Conservation (phyloP, 2,797 vertebrate genomes). For the Labroides dimidiatus region DNA sequence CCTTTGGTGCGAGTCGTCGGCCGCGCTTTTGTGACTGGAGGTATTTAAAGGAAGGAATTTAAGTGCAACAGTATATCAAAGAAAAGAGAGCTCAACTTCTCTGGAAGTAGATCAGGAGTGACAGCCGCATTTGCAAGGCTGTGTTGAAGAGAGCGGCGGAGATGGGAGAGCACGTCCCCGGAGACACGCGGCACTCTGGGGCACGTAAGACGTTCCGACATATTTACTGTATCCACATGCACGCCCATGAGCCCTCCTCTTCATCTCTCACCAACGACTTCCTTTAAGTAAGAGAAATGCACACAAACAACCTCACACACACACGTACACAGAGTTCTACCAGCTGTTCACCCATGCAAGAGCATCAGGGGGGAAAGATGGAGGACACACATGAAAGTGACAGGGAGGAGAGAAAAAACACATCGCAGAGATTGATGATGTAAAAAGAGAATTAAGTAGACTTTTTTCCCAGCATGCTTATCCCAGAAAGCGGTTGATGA, state of each 20-base stretch:
- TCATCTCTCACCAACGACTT: slow-evolving; percentile 34
- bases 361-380: slow-evolving; percentile 19
- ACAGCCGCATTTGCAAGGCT: slow-evolving; percentile 61
- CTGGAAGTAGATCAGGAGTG: slow-evolving; percentile 59
- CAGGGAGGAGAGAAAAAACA: slow-evolving; percentile 13
- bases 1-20: slow-evolving; percentile 27
- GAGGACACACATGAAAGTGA: slow-evolving; percentile 46
- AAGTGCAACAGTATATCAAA: slow-evolving; percentile 51
- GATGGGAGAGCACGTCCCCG: slow-evolving; percentile 36
- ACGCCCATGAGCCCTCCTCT: slow-evolving; percentile 12
- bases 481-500: slow-evolving; percentile 62
- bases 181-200: slow-evolving; percentile 47
- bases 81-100: slow-evolving; percentile 32
- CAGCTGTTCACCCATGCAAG: slow-evolving; percentile 46
- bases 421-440: slow-evolving; percentile 57
- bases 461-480: slow-evolving; percentile 57
- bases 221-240: slow-evolving; percentile 44
- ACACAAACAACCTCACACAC: background rate
- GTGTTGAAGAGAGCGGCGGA: slow-evolving; percentile 33
- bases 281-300: slow-evolving; percentile 11
- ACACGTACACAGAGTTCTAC: background rate
- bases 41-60: slow-evolving; percentile 49
- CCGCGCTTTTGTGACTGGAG: slow-evolving; percentile 39
- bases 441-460: slow-evolving; percentile 69
- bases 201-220: slow-evolving; percentile 50